phyloP scores from a whole-genome alignment of 2,797 vertebrate species.

The Artibeus lituratus region DNA sequence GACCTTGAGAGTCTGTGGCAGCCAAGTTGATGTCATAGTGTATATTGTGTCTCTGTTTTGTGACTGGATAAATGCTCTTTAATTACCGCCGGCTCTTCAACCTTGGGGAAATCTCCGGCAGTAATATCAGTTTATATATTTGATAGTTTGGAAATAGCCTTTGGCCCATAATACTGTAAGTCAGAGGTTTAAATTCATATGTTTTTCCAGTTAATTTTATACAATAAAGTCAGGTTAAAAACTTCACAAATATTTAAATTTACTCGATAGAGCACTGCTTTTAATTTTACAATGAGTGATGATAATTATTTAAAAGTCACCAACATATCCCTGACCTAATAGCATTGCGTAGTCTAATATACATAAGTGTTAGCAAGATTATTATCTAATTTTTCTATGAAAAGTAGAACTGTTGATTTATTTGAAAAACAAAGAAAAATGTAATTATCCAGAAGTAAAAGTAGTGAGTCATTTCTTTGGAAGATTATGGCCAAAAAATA shows the following conservation, averaged over 20 bases:
- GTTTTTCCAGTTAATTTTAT: slow-evolving; percentile 13
- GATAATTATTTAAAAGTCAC: not conserved
- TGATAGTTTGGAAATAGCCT: slow-evolving; percentile 24
- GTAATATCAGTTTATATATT: slow-evolving; percentile 32
- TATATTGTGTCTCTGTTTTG: slow-evolving; percentile 52
- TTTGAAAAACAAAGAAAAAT: not conserved
- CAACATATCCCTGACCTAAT: not conserved
- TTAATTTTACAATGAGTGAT: not conserved
- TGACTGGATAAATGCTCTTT: slow-evolving; percentile 58
- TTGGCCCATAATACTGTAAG: slow-evolving; percentile 9
- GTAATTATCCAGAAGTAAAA: not conserved
- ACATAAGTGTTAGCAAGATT: not conserved
- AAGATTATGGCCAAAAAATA: not conserved
- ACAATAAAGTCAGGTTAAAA: not conserved
- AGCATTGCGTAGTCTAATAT: not conserved
- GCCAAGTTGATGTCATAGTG: slow-evolving; percentile 54
- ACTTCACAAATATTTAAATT: not conserved
- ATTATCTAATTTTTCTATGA: not conserved
- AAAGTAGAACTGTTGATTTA: not conserved
- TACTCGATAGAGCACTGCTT: not conserved
- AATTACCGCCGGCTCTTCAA: slow-evolving; percentile 52
- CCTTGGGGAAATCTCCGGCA: slow-evolving; percentile 34
- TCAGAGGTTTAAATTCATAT: not conserved
- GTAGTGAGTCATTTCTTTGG: not conserved
- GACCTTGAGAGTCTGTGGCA: slow-evolving; percentile 52